Evolutionary conservation across 2,113 vertebrate species (phyloP).

Genomic region (Campylomormyrus tamandua): DNA sequence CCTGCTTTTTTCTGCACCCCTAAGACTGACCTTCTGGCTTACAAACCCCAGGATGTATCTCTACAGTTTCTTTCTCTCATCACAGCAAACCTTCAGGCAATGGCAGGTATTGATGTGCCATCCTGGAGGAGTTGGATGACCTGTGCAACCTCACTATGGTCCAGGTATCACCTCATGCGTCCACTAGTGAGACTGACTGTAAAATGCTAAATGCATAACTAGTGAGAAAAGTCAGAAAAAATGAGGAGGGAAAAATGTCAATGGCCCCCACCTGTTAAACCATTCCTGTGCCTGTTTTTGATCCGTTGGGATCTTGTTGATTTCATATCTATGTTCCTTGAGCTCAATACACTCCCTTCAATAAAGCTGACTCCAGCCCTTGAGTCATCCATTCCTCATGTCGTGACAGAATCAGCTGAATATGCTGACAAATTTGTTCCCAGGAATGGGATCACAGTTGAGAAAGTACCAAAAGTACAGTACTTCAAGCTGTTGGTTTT

Average conservation of each 20-base stretch:
- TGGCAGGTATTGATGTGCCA: no score
- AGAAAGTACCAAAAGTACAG: no score
- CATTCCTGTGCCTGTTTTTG: background rate
- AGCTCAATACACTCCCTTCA: background rate
- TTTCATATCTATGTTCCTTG: background rate
- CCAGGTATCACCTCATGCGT: no score
- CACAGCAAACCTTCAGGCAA: no score
- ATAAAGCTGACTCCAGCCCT: background rate
- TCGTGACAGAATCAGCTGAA: background rate
- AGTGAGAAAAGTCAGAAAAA: no score
- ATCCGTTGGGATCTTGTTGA: background rate
- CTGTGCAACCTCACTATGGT: no score
- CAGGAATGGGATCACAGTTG: background rate
- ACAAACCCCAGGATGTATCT: background rate
- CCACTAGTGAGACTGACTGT: no score
- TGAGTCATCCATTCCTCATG: background rate
- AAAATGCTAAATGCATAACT: no score
- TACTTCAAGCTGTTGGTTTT: no score
- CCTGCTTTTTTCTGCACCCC: background rate
- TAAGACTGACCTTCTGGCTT: background rate
- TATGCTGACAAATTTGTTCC: background rate
- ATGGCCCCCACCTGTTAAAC: no score
- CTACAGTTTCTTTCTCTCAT: background rate
- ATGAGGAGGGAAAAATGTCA: no score
- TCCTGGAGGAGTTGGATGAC: no score